Evolutionary conservation across 2,797 vertebrate genomes (phyloP).

Genomic region (Simalia tracyae): DNA sequence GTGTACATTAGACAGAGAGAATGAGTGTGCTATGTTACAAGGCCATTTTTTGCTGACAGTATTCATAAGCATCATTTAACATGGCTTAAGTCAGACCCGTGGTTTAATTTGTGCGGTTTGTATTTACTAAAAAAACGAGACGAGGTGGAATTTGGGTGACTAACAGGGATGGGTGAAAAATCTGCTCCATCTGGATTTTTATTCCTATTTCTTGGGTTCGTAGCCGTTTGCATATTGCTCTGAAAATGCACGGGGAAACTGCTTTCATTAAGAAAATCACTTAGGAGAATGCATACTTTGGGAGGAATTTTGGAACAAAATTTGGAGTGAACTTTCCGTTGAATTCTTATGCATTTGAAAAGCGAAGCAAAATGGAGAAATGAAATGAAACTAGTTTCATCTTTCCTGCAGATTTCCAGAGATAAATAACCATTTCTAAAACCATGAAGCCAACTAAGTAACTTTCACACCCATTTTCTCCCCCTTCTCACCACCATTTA

Average conservation of each 20-base stretch:
- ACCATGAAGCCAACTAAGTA: not conserved
- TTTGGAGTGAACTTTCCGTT: not conserved
- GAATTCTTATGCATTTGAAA: not conserved
- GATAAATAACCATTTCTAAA: not conserved
- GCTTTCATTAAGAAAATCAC: not conserved
- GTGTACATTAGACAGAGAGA: not conserved
- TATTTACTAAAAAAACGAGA: not conserved
- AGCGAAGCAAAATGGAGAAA: not conserved
- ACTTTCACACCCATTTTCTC: not conserved
- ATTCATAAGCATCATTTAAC: not conserved
- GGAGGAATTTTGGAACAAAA: not conserved
- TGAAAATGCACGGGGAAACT: not conserved
- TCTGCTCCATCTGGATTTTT: not conserved
- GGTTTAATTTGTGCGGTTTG: not conserved
- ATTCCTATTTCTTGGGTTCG: not conserved
- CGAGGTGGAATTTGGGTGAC: not conserved
- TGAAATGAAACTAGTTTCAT: not conserved
- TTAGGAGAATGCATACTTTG: not conserved
- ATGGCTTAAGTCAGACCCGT: not conserved
- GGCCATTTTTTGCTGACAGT: slow-evolving; percentile 19
- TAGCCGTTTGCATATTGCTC: not conserved
- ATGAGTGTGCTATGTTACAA: slow-evolving; percentile 2
- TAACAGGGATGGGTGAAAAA: not conserved
- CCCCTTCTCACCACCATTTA: not conserved
- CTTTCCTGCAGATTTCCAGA: not conserved